Percentiles rank a stretch among this genome's conserved stretches.
phyloP scores from a whole-genome alignment of 1,140 invertebrate genomes.

The Phenacoccus solenopsis region DNA sequence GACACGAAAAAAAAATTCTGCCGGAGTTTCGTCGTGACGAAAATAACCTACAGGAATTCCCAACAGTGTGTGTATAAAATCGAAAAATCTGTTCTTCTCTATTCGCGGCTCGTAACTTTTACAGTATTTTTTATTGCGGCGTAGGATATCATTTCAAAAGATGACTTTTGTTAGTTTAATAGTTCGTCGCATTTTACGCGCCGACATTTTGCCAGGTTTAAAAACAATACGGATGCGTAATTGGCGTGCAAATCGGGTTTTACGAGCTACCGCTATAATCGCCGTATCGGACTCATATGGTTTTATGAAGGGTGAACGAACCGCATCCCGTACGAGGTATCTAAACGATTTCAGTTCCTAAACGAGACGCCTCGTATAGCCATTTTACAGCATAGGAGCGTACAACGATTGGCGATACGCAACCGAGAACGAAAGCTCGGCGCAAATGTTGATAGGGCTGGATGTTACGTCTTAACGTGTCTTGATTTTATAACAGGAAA shows the following conservation, averaged over 20 bases:
- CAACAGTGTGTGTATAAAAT: slow-evolving; percentile 2
- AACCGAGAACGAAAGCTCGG: not conserved
- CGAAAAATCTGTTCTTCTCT: slow-evolving; percentile 1
- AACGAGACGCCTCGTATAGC: too few relatives aligned
- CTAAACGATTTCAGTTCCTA: too few relatives aligned
- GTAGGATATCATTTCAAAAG: not conserved
- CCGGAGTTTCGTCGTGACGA: too few relatives aligned
- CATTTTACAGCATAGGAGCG: too few relatives aligned
- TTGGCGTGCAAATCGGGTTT: not conserved
- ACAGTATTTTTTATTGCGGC: slow-evolving; percentile 1
- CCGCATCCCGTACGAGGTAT: too few relatives aligned
- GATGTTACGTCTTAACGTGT: slow-evolving; percentile 1
- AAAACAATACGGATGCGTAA: not conserved
- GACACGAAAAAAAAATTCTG: too few relatives aligned
- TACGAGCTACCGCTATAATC: too few relatives aligned
- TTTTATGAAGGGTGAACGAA: too few relatives aligned
- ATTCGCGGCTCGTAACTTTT: slow-evolving; percentile 1
- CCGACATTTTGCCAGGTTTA: not conserved
- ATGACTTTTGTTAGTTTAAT: slow-evolving; percentile 3
- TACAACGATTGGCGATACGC: not conserved
- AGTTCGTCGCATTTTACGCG: not conserved
- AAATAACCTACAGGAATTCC: slow-evolving; percentile 1
- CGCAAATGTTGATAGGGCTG: not conserved
- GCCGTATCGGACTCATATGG: too few relatives aligned
- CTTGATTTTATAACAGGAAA: slow-evolving; percentile 3